A percentile compares a stretch with the other conserved stretches of the same genome.
phyloP scores from a whole-genome alignment of 2,888 invertebrate species.

The Patella caerulea region DNA sequence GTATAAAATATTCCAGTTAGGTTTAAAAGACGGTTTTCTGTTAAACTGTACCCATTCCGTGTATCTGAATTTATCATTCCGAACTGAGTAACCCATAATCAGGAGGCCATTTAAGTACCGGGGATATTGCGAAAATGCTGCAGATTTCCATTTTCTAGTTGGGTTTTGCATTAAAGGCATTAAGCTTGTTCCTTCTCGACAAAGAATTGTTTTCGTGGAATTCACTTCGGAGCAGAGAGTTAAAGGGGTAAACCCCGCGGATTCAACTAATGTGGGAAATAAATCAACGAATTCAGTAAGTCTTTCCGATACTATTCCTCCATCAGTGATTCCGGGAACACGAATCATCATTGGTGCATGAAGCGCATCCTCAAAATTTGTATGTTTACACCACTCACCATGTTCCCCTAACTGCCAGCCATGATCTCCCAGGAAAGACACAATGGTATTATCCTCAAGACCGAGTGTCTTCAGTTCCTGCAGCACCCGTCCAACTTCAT shows the following conservation, averaged over 20 bases:
- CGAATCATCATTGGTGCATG: constrained; percentile 50
- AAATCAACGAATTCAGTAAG: constrained; percentile 54
- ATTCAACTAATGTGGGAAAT: constrained; percentile 52
- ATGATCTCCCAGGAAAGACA: constrained; percentile 48
- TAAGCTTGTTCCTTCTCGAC: constrained; percentile 46
- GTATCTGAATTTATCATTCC: constrained; percentile 30
- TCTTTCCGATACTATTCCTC: constrained; percentile 39
- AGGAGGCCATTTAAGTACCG: constrained; percentile 21
- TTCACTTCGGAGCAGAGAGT: constrained; percentile 34
- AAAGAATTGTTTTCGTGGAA: constrained; percentile 19
- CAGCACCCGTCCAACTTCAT: constrained; percentile 36
- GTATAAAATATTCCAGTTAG: constrained; percentile 86
- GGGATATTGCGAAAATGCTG: constrained; percentile 44
- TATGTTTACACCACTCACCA: constrained; percentile 47
- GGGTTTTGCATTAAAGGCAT: constrained; percentile 37
- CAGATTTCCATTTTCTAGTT: constrained; percentile 28
- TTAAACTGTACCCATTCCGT: constrained; percentile 30
- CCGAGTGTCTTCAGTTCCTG: constrained; percentile 33
- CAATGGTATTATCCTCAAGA: constrained; percentile 41
- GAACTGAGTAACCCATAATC: constrained; percentile 50
- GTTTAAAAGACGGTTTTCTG: constrained; percentile 74
- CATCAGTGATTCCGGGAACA: constrained; percentile 45
- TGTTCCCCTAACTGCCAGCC: constrained; percentile 52
- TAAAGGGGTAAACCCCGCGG: constrained; percentile 39
- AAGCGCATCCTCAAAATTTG: constrained; percentile 49